Conservation (phyloP, 2,113 vertebrate species). For the Toxostoma redivivum region DNA sequence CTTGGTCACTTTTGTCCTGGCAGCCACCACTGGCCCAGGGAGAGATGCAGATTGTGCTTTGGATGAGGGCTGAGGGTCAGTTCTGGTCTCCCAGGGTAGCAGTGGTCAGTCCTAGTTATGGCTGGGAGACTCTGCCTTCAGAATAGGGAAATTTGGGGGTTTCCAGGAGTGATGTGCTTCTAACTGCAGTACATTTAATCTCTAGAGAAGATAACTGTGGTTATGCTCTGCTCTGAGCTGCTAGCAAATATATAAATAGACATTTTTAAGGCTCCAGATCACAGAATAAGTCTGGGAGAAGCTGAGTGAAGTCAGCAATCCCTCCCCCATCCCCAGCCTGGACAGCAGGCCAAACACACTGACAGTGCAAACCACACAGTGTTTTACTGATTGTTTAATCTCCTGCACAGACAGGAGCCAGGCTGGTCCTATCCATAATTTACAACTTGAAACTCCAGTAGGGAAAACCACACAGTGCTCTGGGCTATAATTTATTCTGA, state of each 20-base stretch:
- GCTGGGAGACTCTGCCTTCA: not conserved
- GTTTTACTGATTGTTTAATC: constrained; percentile 11
- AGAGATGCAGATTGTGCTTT: not conserved
- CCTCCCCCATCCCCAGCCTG: not conserved
- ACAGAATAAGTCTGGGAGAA: not conserved
- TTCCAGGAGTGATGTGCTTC: not conserved
- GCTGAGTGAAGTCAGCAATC: not conserved
- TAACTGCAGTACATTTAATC: not conserved
- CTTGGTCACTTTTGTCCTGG: not conserved
- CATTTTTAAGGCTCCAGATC: not conserved
- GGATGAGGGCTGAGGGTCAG: not conserved
- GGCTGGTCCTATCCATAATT: constrained; percentile 30
- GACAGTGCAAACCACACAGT: not conserved
- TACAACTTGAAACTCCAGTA: constrained; percentile 20
- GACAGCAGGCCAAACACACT: not conserved
- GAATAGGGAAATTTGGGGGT: not conserved
- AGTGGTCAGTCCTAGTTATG: not conserved
- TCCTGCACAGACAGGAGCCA: not conserved
- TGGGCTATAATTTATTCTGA: constrained; percentile 1
- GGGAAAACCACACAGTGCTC: not conserved
- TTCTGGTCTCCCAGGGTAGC: not conserved
- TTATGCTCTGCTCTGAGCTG: not conserved
- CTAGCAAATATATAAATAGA: not conserved
- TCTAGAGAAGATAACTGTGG: not conserved
- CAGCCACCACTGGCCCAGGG: not conserved